A percentile compares a stretch with the other conserved stretches of the same genome.
Evolutionary conservation across 2,888 invertebrate genomes (phyloP).

Genomic region (Nymphalis urticae): DNA sequence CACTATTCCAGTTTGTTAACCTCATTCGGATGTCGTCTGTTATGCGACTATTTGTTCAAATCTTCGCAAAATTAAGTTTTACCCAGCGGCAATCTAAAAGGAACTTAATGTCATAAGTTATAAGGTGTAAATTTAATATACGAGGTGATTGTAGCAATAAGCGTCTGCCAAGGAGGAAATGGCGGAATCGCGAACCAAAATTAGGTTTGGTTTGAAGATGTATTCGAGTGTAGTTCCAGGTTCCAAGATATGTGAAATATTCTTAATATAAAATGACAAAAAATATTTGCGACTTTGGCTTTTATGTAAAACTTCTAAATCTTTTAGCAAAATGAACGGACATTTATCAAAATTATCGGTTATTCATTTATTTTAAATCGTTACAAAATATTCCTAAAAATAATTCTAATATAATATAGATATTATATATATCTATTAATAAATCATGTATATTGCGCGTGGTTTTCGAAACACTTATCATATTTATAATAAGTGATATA

Average conservation of each 20-base stretch:
- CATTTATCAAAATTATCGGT: too few species aligned
- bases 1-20: conserved; percentile 44
- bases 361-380: too few species aligned
- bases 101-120: conserved; percentile 14
- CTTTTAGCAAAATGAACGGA: too few species aligned
- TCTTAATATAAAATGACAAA: conserved; percentile 2
- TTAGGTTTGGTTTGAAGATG: conserved; percentile 45
- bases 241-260: conserved; percentile 21
- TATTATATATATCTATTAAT: too few species aligned
- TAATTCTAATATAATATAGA: too few species aligned
- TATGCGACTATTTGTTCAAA: conserved; percentile 43
- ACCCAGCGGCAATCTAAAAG: conserved; percentile 11
- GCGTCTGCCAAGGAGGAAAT: conserved; percentile 42
- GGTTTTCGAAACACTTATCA: too few species aligned
- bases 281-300: background rate
- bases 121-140: conserved; percentile 26
- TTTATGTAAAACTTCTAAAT: too few species aligned
- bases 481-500: too few species aligned
- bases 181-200: conserved; percentile 43
- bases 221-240: conserved; percentile 33
- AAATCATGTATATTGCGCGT: too few species aligned
- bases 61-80: conserved; percentile 38
- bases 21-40: conserved; percentile 40
- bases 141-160: conserved; percentile 27
- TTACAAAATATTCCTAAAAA: too few species aligned